Evolutionary conservation across 2,888 invertebrate genomes (phyloP), one percentile per base, ranked within the genome.

Genomic region (Heliconius erato): DNA sequence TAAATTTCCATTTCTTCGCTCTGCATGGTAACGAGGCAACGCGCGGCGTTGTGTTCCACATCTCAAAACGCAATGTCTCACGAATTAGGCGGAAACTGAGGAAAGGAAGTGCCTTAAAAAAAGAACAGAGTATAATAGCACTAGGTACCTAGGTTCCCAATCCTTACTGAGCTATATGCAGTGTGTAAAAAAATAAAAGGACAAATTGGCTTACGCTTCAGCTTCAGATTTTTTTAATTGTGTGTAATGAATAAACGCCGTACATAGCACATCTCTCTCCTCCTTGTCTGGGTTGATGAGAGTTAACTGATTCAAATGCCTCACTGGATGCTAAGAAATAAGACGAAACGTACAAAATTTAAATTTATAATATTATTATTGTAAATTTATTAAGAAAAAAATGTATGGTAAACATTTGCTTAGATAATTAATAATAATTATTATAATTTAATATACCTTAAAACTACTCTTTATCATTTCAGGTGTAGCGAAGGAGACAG

Each of bases 191-290:
- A 65, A 12, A 65, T 5, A 65, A 67, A 6, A 7, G 6, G 2
- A 67, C 5, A 67, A 67, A 28, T 67, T 1, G 26, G 65, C 67
- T 92, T 86, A 95, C 95, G 87, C 80, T 86, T 94, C 92, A 2
- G 89, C 93, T 85, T 93, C 94, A 0, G 88, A 79, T 81, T 85
- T 91, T 79, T 90, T 94, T 68, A 95, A 83, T 74, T 90, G 91
- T 3, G 94, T 93, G 7, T 93, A 69, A 81, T 94, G 89, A 79
- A 88, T 89, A 82, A 95, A 95, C 11, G 90, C 88, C 84, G 90
- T 91, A n/a, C 90, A 87, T 2, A 95, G 84, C 0, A 90, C 85
- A 1, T 91, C 91, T 0, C 84, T 86, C 67, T 95, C 94, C 2
- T 93, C 92, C 0, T 85, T 72, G 0, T 90, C 90, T 0, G 95